These are phyloP conservation scores for Monochamus alternatus DNA, from an alignment of 2,888 invertebrate species.

Conservation along the genomic window DNA sequence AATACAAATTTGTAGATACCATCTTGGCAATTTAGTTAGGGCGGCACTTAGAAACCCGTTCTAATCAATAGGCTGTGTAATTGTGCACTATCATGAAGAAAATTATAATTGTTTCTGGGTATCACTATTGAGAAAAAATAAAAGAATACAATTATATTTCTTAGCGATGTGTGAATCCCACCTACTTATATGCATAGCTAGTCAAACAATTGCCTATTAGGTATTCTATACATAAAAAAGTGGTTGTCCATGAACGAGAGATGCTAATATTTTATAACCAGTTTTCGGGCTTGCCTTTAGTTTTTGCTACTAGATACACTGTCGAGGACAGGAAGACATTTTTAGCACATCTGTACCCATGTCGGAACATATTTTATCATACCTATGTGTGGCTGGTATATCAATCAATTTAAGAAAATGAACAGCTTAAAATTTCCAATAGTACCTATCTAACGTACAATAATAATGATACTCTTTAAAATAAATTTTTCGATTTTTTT, in stretches of 20 bases:
- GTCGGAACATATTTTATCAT: too few relatives aligned
- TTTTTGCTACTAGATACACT: constrained; percentile 35
- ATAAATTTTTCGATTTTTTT: too few relatives aligned
- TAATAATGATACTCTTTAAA: too few relatives aligned
- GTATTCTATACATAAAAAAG: constrained; percentile 59
- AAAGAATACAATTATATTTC: constrained; percentile 32
- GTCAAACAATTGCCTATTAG: constrained; percentile 52
- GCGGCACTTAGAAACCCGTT: constrained; percentile 10
- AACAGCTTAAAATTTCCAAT: too few relatives aligned
- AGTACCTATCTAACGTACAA: too few relatives aligned
- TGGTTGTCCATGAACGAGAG: constrained; percentile 64
- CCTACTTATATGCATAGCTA: constrained; percentile 37
- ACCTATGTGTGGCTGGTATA: too few relatives aligned
- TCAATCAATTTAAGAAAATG: too few relatives aligned
- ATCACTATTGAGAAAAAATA: constrained; percentile 18
- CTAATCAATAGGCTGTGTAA: constrained; percentile 17
- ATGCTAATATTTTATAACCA: constrained; percentile 61
- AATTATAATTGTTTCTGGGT: constrained; percentile 24
- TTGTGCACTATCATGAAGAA: constrained; percentile 19
- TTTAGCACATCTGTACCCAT: constrained; percentile 21
- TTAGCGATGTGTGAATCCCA: constrained; percentile 35
- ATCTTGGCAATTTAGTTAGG: constrained; percentile 12
- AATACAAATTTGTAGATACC: constrained; percentile 6
- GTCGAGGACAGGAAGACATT: constrained; percentile 14
- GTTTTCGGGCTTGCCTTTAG: constrained; percentile 51